These are phyloP conservation scores for Micropoecilia bifurca DNA, from an alignment of 2,797 vertebrate species.

Conservation along the genomic window DNA sequence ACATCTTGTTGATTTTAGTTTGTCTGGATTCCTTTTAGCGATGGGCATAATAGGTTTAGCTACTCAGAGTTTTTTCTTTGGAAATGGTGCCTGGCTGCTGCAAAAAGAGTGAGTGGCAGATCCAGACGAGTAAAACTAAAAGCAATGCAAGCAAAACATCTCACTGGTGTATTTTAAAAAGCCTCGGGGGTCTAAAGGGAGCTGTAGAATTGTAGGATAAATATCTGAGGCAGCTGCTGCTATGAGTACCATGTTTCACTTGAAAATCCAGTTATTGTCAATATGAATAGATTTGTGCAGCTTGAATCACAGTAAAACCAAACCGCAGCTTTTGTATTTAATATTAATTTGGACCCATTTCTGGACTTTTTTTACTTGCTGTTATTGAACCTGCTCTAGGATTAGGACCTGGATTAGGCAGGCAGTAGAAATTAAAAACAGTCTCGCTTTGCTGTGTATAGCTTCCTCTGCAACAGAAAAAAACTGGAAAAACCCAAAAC, in stretches of 20 bases:
- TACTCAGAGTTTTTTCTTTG: conserved; percentile 6
- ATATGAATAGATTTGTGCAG: not conserved
- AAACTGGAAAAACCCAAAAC: not conserved
- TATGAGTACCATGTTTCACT: not conserved
- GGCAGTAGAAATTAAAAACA: not conserved
- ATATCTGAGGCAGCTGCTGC: not conserved
- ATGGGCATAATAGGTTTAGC: not conserved
- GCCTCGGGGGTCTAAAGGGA: not conserved
- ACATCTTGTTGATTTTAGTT: no score
- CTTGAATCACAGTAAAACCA: conserved; percentile 2
- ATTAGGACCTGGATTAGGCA: conserved; percentile 16
- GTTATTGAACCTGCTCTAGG: not conserved
- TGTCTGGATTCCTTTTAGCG: no score
- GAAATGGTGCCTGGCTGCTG: conserved; percentile 5
- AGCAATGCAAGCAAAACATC: conserved; percentile 6
- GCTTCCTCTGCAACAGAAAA: not conserved
- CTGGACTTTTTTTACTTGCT: not conserved
- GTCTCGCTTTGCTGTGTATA: not conserved
- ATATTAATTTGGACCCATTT: not conserved
- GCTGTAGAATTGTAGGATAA: conserved; percentile 5
- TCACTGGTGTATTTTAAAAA: conserved; percentile 7
- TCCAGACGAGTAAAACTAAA: not conserved
- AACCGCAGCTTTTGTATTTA: not conserved
- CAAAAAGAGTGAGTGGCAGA: conserved; percentile 11
- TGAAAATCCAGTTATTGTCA: not conserved